Evolutionary conservation across 2,888 invertebrate species (phyloP).

Genomic region (Amphipoea oculea): DNA sequence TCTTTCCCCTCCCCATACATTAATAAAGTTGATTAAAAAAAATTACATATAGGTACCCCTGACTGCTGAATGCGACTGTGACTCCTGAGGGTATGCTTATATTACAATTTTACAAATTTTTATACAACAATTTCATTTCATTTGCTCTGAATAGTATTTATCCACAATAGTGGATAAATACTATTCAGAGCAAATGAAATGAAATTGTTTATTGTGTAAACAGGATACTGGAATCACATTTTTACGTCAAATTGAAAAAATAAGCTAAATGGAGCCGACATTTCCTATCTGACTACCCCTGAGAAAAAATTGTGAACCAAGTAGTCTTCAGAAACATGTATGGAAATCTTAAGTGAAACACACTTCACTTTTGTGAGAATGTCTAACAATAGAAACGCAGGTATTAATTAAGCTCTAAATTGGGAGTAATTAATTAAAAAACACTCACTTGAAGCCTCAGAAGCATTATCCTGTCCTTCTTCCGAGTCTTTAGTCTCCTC

Average conservation of each 20-base stretch:
- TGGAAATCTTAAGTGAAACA: too few relatives aligned
- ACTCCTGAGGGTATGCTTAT: background rate
- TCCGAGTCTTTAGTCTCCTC: slow-evolving; percentile 77
- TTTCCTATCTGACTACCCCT: background rate
- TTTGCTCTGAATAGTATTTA: too few relatives aligned
- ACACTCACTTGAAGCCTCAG: slow-evolving; percentile 79
- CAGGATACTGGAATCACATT: background rate
- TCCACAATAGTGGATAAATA: background rate
- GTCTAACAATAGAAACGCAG: too few relatives aligned
- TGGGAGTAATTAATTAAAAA: background rate
- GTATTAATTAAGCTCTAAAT: background rate
- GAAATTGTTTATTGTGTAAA: background rate
- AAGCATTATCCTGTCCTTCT: slow-evolving; percentile 71
- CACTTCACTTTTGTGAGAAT: background rate
- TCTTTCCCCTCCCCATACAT: background rate
- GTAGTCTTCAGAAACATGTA: too few relatives aligned
- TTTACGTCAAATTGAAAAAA: background rate
- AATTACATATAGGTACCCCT: background rate
- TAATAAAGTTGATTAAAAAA: background rate
- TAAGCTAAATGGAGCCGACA: background rate
- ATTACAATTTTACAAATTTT: too few relatives aligned
- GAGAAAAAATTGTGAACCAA: background rate
- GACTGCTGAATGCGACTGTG: too few relatives aligned
- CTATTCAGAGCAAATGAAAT: background rate
- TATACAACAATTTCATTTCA: too few relatives aligned